Conservation (phyloP, 2,797 vertebrate genomes). For the Manis pentadactyla region DNA sequence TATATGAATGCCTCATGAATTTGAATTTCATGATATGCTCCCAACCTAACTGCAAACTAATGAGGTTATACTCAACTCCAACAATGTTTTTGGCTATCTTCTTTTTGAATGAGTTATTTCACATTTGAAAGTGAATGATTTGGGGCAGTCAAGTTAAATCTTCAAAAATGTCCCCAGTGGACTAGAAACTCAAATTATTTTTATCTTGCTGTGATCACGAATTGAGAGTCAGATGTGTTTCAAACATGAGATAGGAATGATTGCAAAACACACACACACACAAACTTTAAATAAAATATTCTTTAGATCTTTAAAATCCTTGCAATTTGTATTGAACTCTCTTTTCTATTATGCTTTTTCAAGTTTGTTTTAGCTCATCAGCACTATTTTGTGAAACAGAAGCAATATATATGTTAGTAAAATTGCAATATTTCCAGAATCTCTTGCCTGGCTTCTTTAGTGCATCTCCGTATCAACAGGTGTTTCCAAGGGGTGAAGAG, state of each 20-base stretch:
- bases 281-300: background rate
- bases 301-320: background rate
- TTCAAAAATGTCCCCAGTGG: background rate
- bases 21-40: constrained; percentile 56
- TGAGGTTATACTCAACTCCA: constrained; percentile 35
- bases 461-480: too few species aligned
- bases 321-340: background rate
- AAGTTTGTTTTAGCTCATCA: background rate
- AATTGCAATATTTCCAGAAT: too few species aligned
- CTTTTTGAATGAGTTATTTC: constrained; percentile 22
- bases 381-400: background rate
- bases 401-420: too few species aligned
- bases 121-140: constrained; percentile 32
- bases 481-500: too few species aligned
- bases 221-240: background rate
- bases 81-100: constrained; percentile 14
- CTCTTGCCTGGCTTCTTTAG: too few species aligned
- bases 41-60: constrained; percentile 32
- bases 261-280: background rate
- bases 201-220: background rate
- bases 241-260: background rate
- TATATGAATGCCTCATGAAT: constrained; percentile 38
- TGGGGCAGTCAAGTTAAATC: background rate
- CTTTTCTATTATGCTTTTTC: background rate
- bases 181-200: background rate